phyloP scores from a whole-genome alignment of 2,888 invertebrate species.

The Galeopsomyia nigrocyanea region DNA sequence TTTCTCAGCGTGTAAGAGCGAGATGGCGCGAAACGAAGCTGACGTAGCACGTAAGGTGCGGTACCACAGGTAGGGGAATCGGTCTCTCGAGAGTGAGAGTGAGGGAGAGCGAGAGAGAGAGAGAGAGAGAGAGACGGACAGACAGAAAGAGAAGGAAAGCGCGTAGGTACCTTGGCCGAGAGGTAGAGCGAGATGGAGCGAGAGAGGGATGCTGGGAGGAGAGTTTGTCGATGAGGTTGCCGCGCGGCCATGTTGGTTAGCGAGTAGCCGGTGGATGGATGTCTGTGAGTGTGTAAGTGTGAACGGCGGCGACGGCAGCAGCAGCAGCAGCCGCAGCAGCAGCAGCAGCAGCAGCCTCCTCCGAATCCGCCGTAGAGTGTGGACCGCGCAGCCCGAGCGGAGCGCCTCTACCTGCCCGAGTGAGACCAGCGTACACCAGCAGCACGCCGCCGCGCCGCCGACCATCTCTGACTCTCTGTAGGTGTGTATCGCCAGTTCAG shows the following conservation, averaged over 20 bases:
- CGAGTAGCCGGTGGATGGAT: constrained; percentile 40
- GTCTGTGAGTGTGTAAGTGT: constrained; percentile 45
- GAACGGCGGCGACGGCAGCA: neutral
- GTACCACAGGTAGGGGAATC: constrained; percentile 39
- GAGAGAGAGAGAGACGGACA: constrained; percentile 35
- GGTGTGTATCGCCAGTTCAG: neutral
- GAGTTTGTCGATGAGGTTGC: too few species aligned
- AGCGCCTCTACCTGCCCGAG: constrained; percentile 21
- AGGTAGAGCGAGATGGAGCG: constrained; percentile 13
- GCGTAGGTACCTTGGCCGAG: constrained; percentile 40
- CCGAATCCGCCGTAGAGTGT: constrained; percentile 41
- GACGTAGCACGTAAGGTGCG: constrained; percentile 30
- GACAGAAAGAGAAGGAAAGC: too few species aligned
- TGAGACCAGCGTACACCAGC: too few species aligned
- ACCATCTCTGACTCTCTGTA: constrained; percentile 3
- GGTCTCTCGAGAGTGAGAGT: constrained; percentile 33
- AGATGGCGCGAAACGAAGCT: constrained; percentile 30
- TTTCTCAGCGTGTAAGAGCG: constrained; percentile 10
- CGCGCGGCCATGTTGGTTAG: too few species aligned
- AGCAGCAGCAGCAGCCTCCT: constrained; percentile 24
- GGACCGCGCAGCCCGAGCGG: constrained; percentile 30
- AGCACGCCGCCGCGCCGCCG: neutral
- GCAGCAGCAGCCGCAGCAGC: constrained; percentile 16
- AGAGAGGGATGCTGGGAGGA: constrained; percentile 47
- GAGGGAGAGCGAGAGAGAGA: constrained; percentile 46